Evolutionary conservation across 1,140 invertebrate genomes (phyloP).

Genomic region (Vanessa atalanta): DNA sequence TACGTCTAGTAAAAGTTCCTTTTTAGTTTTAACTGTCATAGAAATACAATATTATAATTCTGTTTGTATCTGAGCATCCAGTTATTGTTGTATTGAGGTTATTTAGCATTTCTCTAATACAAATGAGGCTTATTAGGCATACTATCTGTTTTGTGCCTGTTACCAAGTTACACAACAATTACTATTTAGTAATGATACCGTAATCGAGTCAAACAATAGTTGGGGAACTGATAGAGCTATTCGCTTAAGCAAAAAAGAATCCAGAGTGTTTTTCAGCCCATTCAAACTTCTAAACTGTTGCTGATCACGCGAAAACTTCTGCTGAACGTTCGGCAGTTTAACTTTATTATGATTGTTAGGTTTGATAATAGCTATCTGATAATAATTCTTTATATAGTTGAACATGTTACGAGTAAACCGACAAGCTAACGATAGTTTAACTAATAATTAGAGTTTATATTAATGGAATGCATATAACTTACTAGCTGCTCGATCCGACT

Average conservation of each 20-base stretch:
- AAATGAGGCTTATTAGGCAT: background rate
- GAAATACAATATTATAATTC: background rate
- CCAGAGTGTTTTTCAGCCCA: conserved; percentile 27
- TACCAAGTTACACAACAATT: conserved; percentile 18
- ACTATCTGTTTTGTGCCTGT: conserved; percentile 16
- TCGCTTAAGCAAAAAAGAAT: conserved; percentile 23
- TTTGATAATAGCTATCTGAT: conserved; percentile 20
- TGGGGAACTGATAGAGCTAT: conserved; percentile 25
- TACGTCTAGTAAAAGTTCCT: too few species aligned
- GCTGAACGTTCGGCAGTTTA: background rate
- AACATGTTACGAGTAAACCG: background rate
- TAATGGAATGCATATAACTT: too few species aligned
- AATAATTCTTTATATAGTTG: background rate
- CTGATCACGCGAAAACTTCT: conserved; percentile 31
- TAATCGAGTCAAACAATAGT: conserved; percentile 23
- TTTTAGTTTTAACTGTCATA: too few species aligned
- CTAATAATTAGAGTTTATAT: background rate
- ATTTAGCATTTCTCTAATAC: background rate
- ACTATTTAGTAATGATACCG: conserved; percentile 4
- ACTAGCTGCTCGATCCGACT: too few species aligned
- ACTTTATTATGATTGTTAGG: conserved; percentile 22
- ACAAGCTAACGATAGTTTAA: background rate
- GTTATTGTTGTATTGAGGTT: background rate
- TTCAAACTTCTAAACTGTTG: conserved; percentile 34
- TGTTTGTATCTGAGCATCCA: background rate